Percentiles rank a stretch among this genome's conserved stretches.
Evolutionary conservation across 2,888 invertebrate species (phyloP).

Genomic region (Neria commutata): DNA sequence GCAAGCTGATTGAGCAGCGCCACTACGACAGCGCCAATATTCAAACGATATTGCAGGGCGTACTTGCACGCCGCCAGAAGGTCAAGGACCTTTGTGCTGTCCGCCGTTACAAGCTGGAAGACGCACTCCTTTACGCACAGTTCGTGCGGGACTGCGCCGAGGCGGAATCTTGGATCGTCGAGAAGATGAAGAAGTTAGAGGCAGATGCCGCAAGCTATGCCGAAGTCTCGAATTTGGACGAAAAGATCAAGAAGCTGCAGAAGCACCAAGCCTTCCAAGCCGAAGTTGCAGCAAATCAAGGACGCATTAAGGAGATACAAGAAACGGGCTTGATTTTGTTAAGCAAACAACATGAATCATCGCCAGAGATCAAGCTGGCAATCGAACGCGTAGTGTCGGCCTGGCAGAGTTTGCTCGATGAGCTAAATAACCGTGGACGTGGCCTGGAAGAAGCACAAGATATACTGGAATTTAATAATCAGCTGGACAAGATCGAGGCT

Average conservation of each 20-base stretch:
- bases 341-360: slow-evolving; percentile 74
- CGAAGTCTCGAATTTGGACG: slow-evolving; percentile 84
- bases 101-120: slow-evolving; percentile 74
- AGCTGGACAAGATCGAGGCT: slow-evolving; percentile 92
- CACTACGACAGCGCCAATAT: slow-evolving; percentile 90
- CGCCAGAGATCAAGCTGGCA: slow-evolving; percentile 72
- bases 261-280: slow-evolving; percentile 96
- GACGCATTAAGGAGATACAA: slow-evolving; percentile 82
- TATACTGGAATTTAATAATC: slow-evolving; percentile 95
- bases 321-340: slow-evolving; percentile 73
- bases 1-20: slow-evolving; percentile 84
- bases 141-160: slow-evolving; percentile 92
- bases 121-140: slow-evolving; percentile 83
- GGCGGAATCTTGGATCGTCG: slow-evolving; percentile 88
- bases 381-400: slow-evolving; percentile 72
- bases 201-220: slow-evolving; percentile 70
- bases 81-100: slow-evolving; percentile 70
- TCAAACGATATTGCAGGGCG: slow-evolving; percentile 74
- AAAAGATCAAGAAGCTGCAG: slow-evolving; percentile 93
- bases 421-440: slow-evolving; percentile 70
- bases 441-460: slow-evolving; percentile 97
- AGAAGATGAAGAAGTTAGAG: slow-evolving; percentile 86
- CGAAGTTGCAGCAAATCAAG: slow-evolving; percentile 85
- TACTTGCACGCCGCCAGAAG: slow-evolving; percentile 73
- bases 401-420: slow-evolving; percentile 79